Conservation (phyloP, 2,797 vertebrate species). For the Sebastes hubbsi region DNA sequence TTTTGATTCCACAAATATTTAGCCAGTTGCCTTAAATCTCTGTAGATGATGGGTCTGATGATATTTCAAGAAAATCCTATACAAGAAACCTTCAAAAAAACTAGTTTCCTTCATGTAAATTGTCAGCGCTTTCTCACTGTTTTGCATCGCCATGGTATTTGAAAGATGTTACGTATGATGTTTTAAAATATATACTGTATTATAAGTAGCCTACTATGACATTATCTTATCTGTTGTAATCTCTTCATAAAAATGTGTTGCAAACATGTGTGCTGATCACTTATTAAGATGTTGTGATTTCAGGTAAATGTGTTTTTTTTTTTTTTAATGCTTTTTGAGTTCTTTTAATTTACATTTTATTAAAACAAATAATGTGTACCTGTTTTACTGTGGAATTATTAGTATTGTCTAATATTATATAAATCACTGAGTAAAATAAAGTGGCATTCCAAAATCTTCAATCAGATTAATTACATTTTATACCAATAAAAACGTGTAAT, state of each 20-base stretch:
- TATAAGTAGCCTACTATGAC: background rate
- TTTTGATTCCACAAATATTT: slow-evolving; percentile 16
- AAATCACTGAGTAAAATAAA: background rate
- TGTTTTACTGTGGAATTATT: slow-evolving; percentile 17
- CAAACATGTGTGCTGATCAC: slow-evolving; percentile 14
- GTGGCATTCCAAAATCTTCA: slow-evolving; percentile 10
- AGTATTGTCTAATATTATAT: background rate
- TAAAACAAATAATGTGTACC: background rate
- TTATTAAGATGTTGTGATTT: slow-evolving; percentile 11
- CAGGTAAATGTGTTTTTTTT: slow-evolving; percentile 21
- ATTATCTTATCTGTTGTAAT: slow-evolving; percentile 26
- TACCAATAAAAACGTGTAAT: slow-evolving; percentile 42
- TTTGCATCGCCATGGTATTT: slow-evolving; percentile 34
- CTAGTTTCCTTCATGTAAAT: slow-evolving; percentile 10
- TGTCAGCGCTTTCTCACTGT: slow-evolving; percentile 13
- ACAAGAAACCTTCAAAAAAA: background rate
- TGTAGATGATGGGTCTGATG: slow-evolving; percentile 16
- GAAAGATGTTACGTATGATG: slow-evolving; percentile 20
- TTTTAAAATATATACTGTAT: slow-evolving; percentile 36
- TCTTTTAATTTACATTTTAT: slow-evolving; percentile 16
- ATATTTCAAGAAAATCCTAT: slow-evolving; percentile 5
- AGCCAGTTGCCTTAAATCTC: slow-evolving; percentile 30
- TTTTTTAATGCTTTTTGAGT: background rate
- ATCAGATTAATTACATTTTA: slow-evolving; percentile 13
- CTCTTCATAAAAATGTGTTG: slow-evolving; percentile 12